Evolutionary conservation across 2,113 vertebrate genomes (phyloP).

Genomic region (Bambusicola thoracicus): DNA sequence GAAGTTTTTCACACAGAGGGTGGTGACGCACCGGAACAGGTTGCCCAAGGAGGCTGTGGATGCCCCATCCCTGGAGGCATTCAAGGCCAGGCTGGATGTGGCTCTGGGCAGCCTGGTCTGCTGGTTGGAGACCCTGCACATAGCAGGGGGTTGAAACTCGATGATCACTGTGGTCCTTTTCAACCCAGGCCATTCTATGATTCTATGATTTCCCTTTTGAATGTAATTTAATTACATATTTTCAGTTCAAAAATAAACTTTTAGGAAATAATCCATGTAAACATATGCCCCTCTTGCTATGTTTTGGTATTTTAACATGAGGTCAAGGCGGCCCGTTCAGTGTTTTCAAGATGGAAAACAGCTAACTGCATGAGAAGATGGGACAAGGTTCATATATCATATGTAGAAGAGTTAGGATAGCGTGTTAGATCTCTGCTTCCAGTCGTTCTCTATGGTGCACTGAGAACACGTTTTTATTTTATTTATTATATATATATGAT

Average conservation of each 20-base stretch:
- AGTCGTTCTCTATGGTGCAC: not conserved
- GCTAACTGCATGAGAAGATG: not conserved
- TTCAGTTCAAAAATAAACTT: not conserved
- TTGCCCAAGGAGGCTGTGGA: no score
- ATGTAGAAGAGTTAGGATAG: not conserved
- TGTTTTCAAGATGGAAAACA: not conserved
- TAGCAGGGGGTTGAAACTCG: no score
- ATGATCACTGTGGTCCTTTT: no score
- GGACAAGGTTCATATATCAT: not conserved
- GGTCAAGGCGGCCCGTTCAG: not conserved
- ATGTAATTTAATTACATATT: not conserved
- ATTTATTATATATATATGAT: not conserved
- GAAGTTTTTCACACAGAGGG: no score
- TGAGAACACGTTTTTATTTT: not conserved
- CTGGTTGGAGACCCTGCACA: no score
- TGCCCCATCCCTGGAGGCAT: no score
- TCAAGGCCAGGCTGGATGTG: no score
- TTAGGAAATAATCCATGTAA: not conserved
- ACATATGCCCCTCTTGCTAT: not conserved
- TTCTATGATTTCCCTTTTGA: not conserved
- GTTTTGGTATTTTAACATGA: not conserved
- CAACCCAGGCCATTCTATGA: no score
- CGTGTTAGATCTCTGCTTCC: rapidly evolving
- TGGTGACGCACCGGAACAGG: no score
- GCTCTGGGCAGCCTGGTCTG: no score